Evolutionary conservation across 2,797 vertebrate species (phyloP), one percentile per base, ranked within the genome.

Genomic region (Sebastes taczanowskii): DNA sequence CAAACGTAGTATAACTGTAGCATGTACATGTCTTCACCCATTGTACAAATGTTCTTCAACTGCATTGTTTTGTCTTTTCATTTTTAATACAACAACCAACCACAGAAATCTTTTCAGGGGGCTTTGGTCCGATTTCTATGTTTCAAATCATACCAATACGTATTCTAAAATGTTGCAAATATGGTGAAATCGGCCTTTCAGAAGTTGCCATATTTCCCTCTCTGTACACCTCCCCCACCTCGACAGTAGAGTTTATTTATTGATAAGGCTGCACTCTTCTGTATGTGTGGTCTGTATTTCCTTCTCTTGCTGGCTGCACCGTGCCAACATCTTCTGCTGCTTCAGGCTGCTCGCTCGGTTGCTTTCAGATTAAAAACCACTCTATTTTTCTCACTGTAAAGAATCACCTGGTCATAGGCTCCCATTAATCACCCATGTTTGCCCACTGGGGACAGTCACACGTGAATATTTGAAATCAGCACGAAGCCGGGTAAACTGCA

Each of bases 311-410:
- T 7, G 42, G 30, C 23, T 71, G 58, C 10, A 9, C 6, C 18
- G 25, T 46, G 55, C 20, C 62, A 78, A 59, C n/a, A 71, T 71
- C 78, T 80, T 82, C 55, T 58, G 7, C 77, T 64, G 62, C 82
- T 83, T 76, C 66, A 62, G 67, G 34, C 81, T 67, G n/a, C 42
- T 60, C 16, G 29, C 77, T 86, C 2, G 10, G 77, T 35, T 76
- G 70, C 71, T 71, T 67, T 85, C 42, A 65, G 77, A 86, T 82
- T 60, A 80, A 86, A 86, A 78, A 62, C 7, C 23, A 60, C 25
- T 75, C 32, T 4, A 18, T 72, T 78, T 81, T 80, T 71, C 25
- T 42, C 55, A 13, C 38, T 42, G 60, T 34, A 60, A 65, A 78
- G 30, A 70, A 78, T 72, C 49, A 56, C 52, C 53, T 53, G 46